Percentiles rank a stretch among this genome's conserved stretches.
These are phyloP conservation scores for Patella ulyssiponensis DNA, from an alignment of 2,888 invertebrate species.

Conservation along the genomic window DNA sequence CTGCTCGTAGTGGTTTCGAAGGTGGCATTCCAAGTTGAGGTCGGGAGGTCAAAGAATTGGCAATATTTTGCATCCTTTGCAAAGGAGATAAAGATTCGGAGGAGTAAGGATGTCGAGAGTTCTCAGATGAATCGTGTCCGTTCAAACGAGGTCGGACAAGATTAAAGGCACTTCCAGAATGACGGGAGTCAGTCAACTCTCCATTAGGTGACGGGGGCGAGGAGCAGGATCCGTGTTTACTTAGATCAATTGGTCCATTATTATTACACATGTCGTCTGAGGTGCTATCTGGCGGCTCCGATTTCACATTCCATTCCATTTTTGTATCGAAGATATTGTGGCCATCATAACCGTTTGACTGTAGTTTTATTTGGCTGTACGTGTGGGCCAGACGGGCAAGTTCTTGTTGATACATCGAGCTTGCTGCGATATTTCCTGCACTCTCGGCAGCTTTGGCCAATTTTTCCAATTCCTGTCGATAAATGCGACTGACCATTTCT, in stretches of 20 bases:
- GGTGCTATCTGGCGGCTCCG: slow-evolving; percentile 59
- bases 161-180: slow-evolving; percentile 80
- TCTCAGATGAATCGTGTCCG: slow-evolving; percentile 74
- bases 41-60: slow-evolving; percentile 87
- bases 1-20: slow-evolving; percentile 89
- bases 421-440: slow-evolving; percentile 69
- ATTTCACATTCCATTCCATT: slow-evolving; percentile 47
- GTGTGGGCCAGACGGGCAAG: slow-evolving; percentile 84
- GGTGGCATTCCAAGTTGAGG: slow-evolving; percentile 76
- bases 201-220: slow-evolving; percentile 49
- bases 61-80: slow-evolving; percentile 97
- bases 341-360: slow-evolving; percentile 23
- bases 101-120: slow-evolving; percentile 76
- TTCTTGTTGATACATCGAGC: slow-evolving; percentile 92
- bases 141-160: slow-evolving; percentile 81
- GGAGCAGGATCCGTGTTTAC: slow-evolving; percentile 55
- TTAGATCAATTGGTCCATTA: slow-evolving; percentile 62
- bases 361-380: slow-evolving; percentile 12
- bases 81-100: slow-evolving; percentile 89
- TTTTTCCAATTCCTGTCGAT: slow-evolving; percentile 84
- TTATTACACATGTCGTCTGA: slow-evolving; percentile 51
- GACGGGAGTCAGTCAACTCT: slow-evolving; percentile 57
- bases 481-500: slow-evolving; percentile 76
- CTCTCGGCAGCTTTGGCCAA: slow-evolving; percentile 79
- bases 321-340: slow-evolving; percentile 20